Percentiles rank a stretch among this genome's conserved stretches.
Evolutionary conservation across 2,888 invertebrate species (phyloP).

Genomic region (Alviniconcha strummeri): DNA sequence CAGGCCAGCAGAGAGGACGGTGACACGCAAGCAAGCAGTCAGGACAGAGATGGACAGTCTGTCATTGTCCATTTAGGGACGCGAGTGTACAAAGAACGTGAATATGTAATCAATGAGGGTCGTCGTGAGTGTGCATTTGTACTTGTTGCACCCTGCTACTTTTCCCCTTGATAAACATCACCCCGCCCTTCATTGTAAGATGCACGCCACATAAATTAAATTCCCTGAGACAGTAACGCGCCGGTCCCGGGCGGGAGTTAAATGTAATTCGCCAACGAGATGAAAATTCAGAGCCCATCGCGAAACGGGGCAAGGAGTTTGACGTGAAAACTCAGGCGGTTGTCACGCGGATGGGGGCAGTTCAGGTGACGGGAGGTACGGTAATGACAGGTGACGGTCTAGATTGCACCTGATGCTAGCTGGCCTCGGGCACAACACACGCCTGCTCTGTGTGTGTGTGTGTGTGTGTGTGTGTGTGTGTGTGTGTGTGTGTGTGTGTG

Average conservation of each 20-base stretch:
- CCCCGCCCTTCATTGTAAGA: no score
- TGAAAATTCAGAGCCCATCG: not conserved
- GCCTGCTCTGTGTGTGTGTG: not conserved
- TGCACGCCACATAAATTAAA: not conserved
- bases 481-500: not conserved
- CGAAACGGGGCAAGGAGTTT: not conserved
- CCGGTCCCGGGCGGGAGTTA: not conserved
- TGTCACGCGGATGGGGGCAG: not conserved
- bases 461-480: not conserved
- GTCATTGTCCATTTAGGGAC: no score
- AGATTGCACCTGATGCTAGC: slow-evolving; percentile 22
- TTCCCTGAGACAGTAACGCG: not conserved
- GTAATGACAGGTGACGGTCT: slow-evolving; percentile 20
- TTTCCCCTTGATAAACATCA: no score
- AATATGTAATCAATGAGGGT: no score
- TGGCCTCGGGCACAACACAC: not conserved
- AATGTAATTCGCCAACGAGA: not conserved
- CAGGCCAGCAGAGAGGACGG: no score
- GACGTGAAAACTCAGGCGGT: not conserved
- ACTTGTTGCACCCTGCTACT: no score
- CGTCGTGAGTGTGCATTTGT: no score
- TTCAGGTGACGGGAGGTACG: not conserved
- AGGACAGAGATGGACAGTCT: no score
- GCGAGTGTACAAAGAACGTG: no score
- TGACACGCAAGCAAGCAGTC: no score